Conservation (phyloP, 2,113 vertebrate genomes). For the Semicossyphus pulcher region DNA sequence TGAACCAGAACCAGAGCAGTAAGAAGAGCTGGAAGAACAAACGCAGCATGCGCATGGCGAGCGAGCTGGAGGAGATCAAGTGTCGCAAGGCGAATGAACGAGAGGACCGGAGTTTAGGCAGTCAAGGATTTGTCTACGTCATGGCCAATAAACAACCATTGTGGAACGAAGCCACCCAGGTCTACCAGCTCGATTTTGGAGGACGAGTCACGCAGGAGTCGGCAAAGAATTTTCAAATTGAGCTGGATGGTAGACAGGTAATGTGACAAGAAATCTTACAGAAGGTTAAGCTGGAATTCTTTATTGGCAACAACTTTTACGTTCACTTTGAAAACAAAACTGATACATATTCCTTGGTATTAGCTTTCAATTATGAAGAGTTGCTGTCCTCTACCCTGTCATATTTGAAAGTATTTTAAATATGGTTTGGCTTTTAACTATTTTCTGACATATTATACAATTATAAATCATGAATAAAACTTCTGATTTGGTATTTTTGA, state of each 20-base stretch:
- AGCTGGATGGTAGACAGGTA: conserved; percentile 98
- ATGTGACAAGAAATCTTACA: neutral
- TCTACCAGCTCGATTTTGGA: conserved; percentile 99
- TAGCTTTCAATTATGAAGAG: neutral
- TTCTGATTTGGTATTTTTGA: too few relatives aligned
- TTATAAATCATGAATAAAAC: too few relatives aligned
- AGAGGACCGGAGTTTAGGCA: conserved; percentile 95
- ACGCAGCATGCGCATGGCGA: conserved; percentile 90
- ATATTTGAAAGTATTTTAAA: neutral
- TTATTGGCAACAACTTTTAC: too few relatives aligned
- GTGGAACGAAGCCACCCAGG: conserved; percentile 98
- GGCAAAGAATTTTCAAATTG: conserved; percentile 99
- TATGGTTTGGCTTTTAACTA: neutral
- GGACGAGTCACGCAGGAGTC: conserved; percentile 98
- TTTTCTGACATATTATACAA: too few relatives aligned
- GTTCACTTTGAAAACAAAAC: neutral
- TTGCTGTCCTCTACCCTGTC: neutral
- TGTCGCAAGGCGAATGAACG: conserved; percentile 95
- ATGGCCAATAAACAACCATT: conserved; percentile 99
- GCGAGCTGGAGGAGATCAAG: conserved; percentile 95
- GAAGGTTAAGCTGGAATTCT: too few relatives aligned
- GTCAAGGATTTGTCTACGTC: conserved; percentile 96
- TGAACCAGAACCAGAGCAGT: conserved; percentile 98
- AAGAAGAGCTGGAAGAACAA: conserved; percentile 99
- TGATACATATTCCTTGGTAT: neutral